phyloP scores from a whole-genome alignment of 2,888 invertebrate species.

The Caradrina clavipalpis region DNA sequence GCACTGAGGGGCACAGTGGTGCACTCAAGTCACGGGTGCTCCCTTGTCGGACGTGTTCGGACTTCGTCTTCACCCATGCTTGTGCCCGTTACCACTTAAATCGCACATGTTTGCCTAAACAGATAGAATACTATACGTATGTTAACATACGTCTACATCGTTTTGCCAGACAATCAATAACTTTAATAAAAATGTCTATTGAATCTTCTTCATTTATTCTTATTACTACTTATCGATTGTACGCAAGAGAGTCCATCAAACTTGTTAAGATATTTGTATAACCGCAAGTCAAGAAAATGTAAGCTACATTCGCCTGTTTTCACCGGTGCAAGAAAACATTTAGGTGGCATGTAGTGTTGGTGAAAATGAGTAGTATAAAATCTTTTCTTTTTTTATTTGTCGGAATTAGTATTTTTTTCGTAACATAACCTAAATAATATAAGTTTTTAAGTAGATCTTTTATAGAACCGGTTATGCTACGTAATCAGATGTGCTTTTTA shows the following conservation, averaged over 20 bases:
- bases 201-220: background rate
- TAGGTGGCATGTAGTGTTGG: background rate
- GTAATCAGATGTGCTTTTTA: background rate
- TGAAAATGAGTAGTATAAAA: background rate
- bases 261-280: background rate
- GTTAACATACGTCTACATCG: too few species aligned
- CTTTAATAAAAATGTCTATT: background rate
- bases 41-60: constrained; percentile 8
- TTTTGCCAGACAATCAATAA: too few species aligned
- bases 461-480: too few species aligned
- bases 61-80: constrained; percentile 5
- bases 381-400: background rate
- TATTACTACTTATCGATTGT: background rate
- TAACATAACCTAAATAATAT: too few species aligned
- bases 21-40: background rate
- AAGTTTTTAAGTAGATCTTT: too few species aligned
- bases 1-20: constrained; percentile 19
- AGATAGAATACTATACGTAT: too few species aligned
- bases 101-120: background rate
- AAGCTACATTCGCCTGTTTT: too few species aligned
- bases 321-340: background rate
- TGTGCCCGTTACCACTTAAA: background rate
- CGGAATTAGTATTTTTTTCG: too few species aligned
- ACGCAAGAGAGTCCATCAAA: background rate
- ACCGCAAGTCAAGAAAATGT: background rate